Evolutionary conservation across 2,888 invertebrate genomes (phyloP).

Genomic region (Drosophila putrida): DNA sequence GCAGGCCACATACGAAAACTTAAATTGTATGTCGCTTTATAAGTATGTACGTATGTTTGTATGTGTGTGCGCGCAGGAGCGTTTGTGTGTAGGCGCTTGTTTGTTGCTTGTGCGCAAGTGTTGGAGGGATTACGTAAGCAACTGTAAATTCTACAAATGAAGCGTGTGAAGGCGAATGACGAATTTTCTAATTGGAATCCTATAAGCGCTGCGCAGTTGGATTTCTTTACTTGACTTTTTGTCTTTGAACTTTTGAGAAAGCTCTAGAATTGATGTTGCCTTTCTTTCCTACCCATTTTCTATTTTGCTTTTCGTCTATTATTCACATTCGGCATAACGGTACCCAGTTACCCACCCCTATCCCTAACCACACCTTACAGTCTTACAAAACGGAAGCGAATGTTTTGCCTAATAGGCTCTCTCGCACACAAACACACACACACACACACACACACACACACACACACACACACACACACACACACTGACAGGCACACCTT

Average conservation of each 20-base stretch:
- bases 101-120: conserved; percentile 42
- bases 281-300: conserved; percentile 67
- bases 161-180: conserved; percentile 57
- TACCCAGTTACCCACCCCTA: conserved; percentile 36
- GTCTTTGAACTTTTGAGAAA: conserved; percentile 26
- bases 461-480: conserved; percentile 44
- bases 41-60: conserved; percentile 6
- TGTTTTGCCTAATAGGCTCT: conserved; percentile 71
- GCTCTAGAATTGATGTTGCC: conserved; percentile 26
- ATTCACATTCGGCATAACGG: conserved; percentile 60
- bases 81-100: conserved; percentile 53
- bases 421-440: conserved; percentile 39
- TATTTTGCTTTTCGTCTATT: conserved; percentile 38
- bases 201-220: conserved; percentile 59
- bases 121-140: conserved; percentile 74
- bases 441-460: conserved; percentile 35
- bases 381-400: conserved; percentile 71
- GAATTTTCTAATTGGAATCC: conserved; percentile 69
- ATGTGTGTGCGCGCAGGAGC: conserved; percentile 61
- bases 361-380: conserved; percentile 48
- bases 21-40: conserved; percentile 41
- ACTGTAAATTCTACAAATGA: conserved; percentile 76
- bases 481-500: conserved; percentile 56
- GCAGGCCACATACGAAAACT: conserved; percentile 62
- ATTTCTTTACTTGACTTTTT: background rate